Evolutionary conservation across 2,888 invertebrate genomes (phyloP), one percentile per base, ranked within the genome.

Genomic region (Slavum lentiscoides): DNA sequence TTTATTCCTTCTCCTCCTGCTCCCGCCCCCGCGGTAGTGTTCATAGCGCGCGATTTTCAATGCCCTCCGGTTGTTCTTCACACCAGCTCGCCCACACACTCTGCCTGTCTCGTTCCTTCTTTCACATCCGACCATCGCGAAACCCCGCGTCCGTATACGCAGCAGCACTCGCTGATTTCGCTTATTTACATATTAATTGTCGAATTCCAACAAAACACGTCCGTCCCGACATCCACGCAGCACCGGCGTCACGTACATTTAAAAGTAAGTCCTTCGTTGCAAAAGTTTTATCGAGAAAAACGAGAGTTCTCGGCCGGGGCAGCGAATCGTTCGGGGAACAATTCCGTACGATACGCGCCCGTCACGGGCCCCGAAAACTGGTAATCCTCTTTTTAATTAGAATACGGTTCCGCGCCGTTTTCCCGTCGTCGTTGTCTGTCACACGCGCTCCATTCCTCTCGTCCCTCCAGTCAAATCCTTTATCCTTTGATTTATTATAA

Each of bases 141-240:
- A 6, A 30, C 43, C 64, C 17, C 49, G 0, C 19, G 13, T 3
- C 30, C 7, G 19, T 19, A 13, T 19, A 1, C 49, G 19, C 58
- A 17, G 58, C 58, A 17, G 58, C 55, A 23, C 23, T 15, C 67
- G 2, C 23, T 21, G 30, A 30, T 30, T 30, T 30, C 64, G 77
- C 77, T 64, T 43, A 80, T 80, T 80, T 80, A 66, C 80, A 80
- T 80, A 80, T 80, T 80, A 80, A 80, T 80, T 58, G 80, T 72
- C 17, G 80, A 66, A 66, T 72, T 80, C 80, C 64, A 58, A 19
- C 62, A 8, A 70, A 62, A 30, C 55, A 21, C 55, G 72, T 64
- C 64, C 80, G 7, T 64, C 19, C 19, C 64, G 37, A 30, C 15
- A 15, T 53, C 1, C 39, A 39, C 17, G n/a, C n/a, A n/a, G n/a